These are phyloP conservation scores for Lithophane socia DNA, from an alignment of 2,888 invertebrate species.

Conservation along the genomic window DNA sequence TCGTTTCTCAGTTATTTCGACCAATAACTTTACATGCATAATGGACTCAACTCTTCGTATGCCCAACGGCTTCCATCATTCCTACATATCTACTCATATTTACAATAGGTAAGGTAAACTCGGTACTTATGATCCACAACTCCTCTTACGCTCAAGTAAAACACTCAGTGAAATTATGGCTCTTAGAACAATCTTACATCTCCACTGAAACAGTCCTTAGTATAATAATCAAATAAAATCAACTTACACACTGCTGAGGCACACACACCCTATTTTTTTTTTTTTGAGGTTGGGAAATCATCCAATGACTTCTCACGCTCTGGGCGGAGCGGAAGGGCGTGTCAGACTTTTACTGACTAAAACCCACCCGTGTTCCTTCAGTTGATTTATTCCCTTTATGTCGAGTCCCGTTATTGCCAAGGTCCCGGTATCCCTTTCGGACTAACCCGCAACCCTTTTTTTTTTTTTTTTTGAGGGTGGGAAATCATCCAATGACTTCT, in stretches of 20 bases:
- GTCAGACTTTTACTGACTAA: too few species aligned
- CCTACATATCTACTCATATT: too few species aligned
- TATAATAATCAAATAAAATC: background rate
- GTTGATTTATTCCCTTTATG: too few species aligned
- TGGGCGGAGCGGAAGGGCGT: too few species aligned
- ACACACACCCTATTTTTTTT: background rate
- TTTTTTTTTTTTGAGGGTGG: too few species aligned
- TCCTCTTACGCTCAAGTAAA: background rate
- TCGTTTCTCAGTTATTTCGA: slow-evolving; percentile 22
- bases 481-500: too few species aligned
- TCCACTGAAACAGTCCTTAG: background rate
- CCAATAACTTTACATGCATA: slow-evolving; percentile 35
- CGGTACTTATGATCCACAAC: background rate
- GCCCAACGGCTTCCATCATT: background rate
- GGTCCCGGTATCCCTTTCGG: too few species aligned
- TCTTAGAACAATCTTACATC: background rate
- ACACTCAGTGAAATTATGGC: background rate
- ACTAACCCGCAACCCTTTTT: too few species aligned
- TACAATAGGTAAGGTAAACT: background rate
- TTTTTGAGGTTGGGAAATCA: too few species aligned
- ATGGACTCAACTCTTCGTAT: background rate
- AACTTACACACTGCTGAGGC: background rate
- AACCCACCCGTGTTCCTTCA: too few species aligned
- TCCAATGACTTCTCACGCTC: too few species aligned
- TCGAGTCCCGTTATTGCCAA: too few species aligned